These are phyloP conservation scores for Linurgus olivaceus DNA, from an alignment of 2,797 vertebrate genomes.

Conservation along the genomic window DNA sequence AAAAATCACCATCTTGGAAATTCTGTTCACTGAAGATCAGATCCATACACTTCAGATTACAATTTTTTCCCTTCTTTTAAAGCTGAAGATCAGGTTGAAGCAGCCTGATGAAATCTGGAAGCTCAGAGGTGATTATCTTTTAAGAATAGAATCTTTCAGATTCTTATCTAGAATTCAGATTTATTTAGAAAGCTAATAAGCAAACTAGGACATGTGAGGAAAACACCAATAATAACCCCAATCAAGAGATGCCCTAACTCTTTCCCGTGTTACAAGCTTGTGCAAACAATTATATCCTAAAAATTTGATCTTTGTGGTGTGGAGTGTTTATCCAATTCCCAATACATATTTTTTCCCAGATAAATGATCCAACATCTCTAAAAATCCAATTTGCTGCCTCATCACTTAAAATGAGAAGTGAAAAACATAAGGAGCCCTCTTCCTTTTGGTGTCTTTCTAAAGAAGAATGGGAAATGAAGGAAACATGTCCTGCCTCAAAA, in stretches of 20 bases:
- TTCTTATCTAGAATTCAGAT: background rate
- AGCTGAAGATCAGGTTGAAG: background rate
- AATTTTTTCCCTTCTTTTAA: background rate
- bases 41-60: background rate
- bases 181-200: background rate
- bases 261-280: background rate
- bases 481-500: background rate
- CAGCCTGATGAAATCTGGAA: background rate
- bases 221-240: background rate
- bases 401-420: background rate
- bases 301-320: background rate
- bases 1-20: background rate
- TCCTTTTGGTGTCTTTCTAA: background rate
- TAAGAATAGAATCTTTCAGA: background rate
- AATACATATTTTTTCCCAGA: background rate
- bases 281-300: background rate
- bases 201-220: background rate
- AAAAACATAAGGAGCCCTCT: background rate
- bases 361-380: background rate
- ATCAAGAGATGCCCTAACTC: background rate
- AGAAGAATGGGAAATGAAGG: background rate
- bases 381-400: background rate
- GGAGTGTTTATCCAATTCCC: fast-evolving
- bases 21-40: background rate
- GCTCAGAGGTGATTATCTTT: background rate